Base-by-base conservation (phyloP, 2,113 vertebrate genomes). In the Tinamus guttatus region DNA sequence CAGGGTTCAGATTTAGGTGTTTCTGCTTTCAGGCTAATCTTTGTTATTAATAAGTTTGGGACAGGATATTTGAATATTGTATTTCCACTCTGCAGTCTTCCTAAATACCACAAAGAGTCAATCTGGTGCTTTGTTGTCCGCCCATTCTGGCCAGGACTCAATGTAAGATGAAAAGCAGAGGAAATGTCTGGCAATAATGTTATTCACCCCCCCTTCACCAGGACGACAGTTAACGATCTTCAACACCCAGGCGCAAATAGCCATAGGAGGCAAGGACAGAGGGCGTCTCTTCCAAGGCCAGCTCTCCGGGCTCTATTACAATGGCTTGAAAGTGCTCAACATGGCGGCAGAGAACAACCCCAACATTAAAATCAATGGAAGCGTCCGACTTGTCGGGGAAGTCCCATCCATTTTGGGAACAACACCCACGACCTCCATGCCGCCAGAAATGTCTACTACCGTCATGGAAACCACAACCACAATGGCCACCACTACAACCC, bases 171-270 rank as follows among this genome's bases (percentile, higher is more conserved):
- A 93, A 75, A 45, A 89, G 18, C 56, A 38, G 81, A 76, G 89
- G 58, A 92, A 97, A 96, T 96, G 81, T 95, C 86, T 96, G 91
- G 94, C 92, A 98, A 97, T 98, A 98, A 98, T 97, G 79, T 86
- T 98, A 21, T 98, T 98, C 98, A 97, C 96, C 97, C 96, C 97
- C 97, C 59, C 97, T 98, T 93, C 97, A 98, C 97, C 97, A 98
- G 99, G 99, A 96, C 99, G 99, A 82, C 99, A 99, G 98, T 97
- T 99, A 98, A 99, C 99, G 91, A 99, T 99, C 98, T 99, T 99
- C 99, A 99, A 99, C 98, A 99, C 99, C 97, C 99, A 99, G 98
- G 99, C 99, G 77, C 99, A 99, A 89, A 99, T 99, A 98, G 99
- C 99, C 95, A 99, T 99, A 58, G 99, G 99, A 15, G 99, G 99